These are phyloP conservation scores for Apocheima hispidaria DNA, from an alignment of 2,888 invertebrate genomes.

Conservation along the genomic window DNA sequence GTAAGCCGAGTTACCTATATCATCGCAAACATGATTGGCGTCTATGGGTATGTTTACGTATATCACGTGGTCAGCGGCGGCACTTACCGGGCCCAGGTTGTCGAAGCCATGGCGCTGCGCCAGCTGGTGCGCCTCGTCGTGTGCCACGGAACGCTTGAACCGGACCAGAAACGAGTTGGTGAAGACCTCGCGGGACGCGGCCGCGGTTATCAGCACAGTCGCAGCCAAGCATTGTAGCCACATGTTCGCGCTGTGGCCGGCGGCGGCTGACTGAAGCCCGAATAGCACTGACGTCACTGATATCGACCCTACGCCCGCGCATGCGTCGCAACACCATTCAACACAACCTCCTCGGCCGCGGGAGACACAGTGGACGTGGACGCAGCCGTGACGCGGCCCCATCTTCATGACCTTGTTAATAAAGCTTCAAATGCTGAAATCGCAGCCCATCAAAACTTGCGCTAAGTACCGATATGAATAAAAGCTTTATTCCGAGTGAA, in stretches of 20 bases:
- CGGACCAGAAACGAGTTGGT: slow-evolving; percentile 98
- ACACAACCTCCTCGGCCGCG: slow-evolving; percentile 57
- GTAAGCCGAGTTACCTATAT: slow-evolving; percentile 41
- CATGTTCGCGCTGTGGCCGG: slow-evolving; percentile 77
- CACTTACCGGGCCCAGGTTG: slow-evolving; percentile 97
- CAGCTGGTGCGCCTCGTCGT: slow-evolving; percentile 91
- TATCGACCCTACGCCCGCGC: slow-evolving; percentile 77
- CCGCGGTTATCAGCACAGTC: slow-evolving; percentile 73
- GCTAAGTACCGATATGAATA: slow-evolving; percentile 45
- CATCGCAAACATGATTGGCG: slow-evolving; percentile 47
- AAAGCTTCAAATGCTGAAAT: slow-evolving; percentile 42
- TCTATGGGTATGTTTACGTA: slow-evolving; percentile 74
- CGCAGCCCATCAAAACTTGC: slow-evolving; percentile 38
- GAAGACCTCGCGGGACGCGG: slow-evolving; percentile 90
- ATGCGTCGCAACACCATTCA: slow-evolving; percentile 68
- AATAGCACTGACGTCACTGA: slow-evolving; percentile 76
- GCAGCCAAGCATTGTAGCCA: slow-evolving; percentile 80
- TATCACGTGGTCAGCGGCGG: slow-evolving; percentile 70
- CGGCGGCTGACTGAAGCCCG: slow-evolving; percentile 78
- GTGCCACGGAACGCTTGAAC: slow-evolving; percentile 92
- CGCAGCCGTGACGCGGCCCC: slow-evolving; percentile 10
- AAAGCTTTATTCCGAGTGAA: slow-evolving; percentile 43
- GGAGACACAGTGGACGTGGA: slow-evolving; percentile 60
- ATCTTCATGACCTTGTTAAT: slow-evolving; percentile 49
- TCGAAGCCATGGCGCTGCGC: slow-evolving; percentile 97